A percentile compares a stretch with the other conserved stretches of the same genome.
Conservation (phyloP, 2,113 vertebrate species). For the Upupa epops region DNA sequence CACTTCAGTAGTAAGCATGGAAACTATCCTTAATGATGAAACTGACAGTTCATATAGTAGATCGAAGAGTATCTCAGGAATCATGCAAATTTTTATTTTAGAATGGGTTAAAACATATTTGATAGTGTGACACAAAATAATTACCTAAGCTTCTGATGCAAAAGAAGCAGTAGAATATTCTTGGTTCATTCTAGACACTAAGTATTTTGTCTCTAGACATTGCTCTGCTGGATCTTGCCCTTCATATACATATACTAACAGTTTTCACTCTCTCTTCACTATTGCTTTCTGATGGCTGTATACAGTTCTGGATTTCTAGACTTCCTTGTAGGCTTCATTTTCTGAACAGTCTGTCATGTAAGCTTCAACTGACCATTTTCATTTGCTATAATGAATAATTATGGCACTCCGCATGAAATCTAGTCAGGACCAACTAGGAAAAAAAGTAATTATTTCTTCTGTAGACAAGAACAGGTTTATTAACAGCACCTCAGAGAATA, state of each 20-base stretch:
- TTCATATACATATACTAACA: neutral
- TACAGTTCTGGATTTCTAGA: neutral
- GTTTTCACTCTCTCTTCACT: neutral
- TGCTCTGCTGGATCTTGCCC: neutral
- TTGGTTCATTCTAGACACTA: neutral
- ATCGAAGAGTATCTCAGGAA: neutral
- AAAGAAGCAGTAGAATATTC: neutral
- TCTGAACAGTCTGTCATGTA: neutral
- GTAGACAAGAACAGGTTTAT: neutral
- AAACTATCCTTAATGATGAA: neutral
- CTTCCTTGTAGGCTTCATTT: neutral
- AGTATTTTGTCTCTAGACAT: neutral
- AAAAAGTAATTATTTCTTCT: neutral
- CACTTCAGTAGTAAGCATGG: neutral
- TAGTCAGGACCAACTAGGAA: neutral
- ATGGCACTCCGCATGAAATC: neutral
- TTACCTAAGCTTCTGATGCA: neutral
- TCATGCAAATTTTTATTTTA: neutral
- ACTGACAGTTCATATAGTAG: fast-evolving
- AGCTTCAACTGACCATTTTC: neutral
- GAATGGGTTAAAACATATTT: neutral
- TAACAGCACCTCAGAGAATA: neutral
- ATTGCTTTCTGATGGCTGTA: neutral
- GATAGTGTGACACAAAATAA: neutral
- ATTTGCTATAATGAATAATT: neutral